These are phyloP conservation scores for Atherinomorus stipes DNA, from an alignment of 2,113 vertebrate species.

Conservation along the genomic window DNA sequence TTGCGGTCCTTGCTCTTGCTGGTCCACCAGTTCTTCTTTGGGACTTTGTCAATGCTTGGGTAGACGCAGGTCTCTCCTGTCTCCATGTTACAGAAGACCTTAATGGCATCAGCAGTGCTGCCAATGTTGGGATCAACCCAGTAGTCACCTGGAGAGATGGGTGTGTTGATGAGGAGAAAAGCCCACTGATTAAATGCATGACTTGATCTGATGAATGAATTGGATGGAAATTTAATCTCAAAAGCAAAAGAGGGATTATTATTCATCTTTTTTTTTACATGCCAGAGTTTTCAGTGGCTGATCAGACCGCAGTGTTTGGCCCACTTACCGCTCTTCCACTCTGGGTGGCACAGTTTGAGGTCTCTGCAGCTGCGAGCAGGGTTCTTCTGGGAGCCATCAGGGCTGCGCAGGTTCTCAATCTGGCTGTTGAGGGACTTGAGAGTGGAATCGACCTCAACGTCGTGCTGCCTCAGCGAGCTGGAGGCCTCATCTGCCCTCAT, in stretches of 20 bases:
- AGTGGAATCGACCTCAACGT: conserved; percentile 92
- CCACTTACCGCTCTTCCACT: conserved; percentile 94
- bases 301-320: conserved; percentile 1
- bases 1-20: conserved; percentile 93
- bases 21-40: conserved; percentile 98
- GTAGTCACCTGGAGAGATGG: conserved; percentile 87
- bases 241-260: neutral
- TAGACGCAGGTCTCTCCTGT: conserved; percentile 94
- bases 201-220: neutral
- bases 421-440: conserved; percentile 96
- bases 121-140: conserved; percentile 99
- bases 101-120: conserved; percentile 94
- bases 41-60: conserved; percentile 88
- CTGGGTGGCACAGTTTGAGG: conserved; percentile 94
- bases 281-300: neutral
- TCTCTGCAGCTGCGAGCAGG: conserved; percentile 94
- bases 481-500: conserved; percentile 94
- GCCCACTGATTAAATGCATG: neutral
- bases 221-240: neutral
- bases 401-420: conserved; percentile 94
- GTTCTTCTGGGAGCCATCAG: conserved; percentile 95
- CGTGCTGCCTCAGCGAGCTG: conserved; percentile 88
- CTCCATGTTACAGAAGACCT: conserved; percentile 98
- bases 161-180: neutral
- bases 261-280: neutral